Percentiles rank a stretch among this genome's conserved stretches.
These are phyloP conservation scores for Plagodis dolabraria DNA, from an alignment of 2,888 invertebrate genomes.

Conservation along the genomic window DNA sequence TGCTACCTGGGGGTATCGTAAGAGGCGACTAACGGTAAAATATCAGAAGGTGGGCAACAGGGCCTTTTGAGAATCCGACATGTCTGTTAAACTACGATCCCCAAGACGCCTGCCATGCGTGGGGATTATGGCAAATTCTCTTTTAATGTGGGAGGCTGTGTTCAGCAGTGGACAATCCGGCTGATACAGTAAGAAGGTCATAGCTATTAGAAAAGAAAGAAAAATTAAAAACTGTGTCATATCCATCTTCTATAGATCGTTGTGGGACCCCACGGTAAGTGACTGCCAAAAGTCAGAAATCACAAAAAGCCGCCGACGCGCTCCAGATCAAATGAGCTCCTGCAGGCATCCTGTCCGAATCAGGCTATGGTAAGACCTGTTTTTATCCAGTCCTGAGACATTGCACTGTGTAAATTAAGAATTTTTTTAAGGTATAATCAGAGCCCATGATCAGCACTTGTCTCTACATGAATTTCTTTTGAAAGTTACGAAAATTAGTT, in stretches of 20 bases:
- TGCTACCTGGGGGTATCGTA: no score
- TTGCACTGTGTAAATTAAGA: conserved; percentile 15
- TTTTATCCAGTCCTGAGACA: conserved; percentile 12
- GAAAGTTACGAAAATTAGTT: no score
- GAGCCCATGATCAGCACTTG: conserved; percentile 9
- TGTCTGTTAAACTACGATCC: no score
- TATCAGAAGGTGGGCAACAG: no score
- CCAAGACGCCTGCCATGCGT: no score
- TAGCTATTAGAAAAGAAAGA: no score
- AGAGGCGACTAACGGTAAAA: no score
- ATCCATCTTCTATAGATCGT: conserved; percentile 25
- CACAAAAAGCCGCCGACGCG: conserved; percentile 53
- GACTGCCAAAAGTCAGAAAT: conserved; percentile 55
- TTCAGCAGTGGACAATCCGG: no score
- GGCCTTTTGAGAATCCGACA: no score
- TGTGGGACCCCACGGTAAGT: conserved; percentile 46
- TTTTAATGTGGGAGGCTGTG: no score
- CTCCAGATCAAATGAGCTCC: conserved; percentile 78
- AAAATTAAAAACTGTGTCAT: neutral
- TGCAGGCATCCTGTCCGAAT: conserved; percentile 38
- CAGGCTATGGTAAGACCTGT: conserved; percentile 18
- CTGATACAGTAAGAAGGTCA: no score
- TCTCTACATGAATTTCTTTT: neutral
- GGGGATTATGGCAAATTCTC: no score
- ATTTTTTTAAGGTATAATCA: conserved; percentile 17